Conservation (phyloP, 2,888 invertebrate species). For the Isoperla grammatica region DNA sequence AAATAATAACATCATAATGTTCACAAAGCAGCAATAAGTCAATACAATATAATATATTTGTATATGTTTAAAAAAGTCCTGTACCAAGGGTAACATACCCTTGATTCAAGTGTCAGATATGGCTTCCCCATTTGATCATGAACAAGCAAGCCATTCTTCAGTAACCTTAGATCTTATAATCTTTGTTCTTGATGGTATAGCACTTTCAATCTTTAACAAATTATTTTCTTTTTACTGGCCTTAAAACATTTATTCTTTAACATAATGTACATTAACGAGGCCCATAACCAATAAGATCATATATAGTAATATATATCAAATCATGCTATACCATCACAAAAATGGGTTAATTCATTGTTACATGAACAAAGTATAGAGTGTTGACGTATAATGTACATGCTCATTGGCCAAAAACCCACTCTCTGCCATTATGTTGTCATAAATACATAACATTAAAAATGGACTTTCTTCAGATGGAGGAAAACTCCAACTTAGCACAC, state of each 20-base stretch:
- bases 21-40: conserved; percentile 61
- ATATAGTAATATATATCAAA: conserved; percentile 7
- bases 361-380: conserved; percentile 7
- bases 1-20: conserved; percentile 67
- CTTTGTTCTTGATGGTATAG: conserved; percentile 19
- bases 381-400: neutral
- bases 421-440: conserved; percentile 23
- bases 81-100: conserved; percentile 42
- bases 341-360: conserved; percentile 17
- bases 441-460: conserved; percentile 20
- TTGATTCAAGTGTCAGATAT: conserved; percentile 32
- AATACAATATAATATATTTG: conserved; percentile 50
- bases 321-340: conserved; percentile 29
- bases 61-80: conserved; percentile 54
- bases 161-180: conserved; percentile 1
- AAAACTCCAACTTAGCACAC: conserved; percentile 23
- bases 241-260: conserved; percentile 9
- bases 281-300: conserved; percentile 8
- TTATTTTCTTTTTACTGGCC: conserved; percentile 16
- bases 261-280: conserved; percentile 11
- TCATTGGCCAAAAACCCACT: conserved; percentile 29
- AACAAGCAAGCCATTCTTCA: conserved; percentile 20
- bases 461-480: conserved; percentile 15
- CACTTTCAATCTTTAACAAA: conserved; percentile 19
- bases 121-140: conserved; percentile 27